Conservation (phyloP, 2,797 vertebrate genomes). For the Decapterus maruadsi region DNA sequence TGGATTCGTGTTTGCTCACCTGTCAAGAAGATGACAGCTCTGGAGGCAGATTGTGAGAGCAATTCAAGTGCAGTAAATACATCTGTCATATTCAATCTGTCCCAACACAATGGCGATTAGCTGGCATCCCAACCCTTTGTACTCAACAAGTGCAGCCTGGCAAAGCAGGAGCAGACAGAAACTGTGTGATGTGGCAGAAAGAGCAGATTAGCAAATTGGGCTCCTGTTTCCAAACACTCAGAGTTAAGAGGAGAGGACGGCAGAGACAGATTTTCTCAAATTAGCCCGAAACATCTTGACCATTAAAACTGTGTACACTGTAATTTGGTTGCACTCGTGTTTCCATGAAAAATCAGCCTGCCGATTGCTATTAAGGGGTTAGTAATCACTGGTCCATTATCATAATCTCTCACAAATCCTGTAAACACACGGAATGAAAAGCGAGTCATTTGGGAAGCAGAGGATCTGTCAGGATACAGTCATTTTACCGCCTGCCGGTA, state of each 20-base stretch:
- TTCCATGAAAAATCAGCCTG: not conserved
- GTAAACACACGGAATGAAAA: not conserved
- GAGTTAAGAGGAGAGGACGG: not conserved
- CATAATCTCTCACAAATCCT: constrained; percentile 37
- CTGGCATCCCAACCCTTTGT: constrained; percentile 10
- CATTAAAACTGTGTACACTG: not conserved
- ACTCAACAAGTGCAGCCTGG: constrained; percentile 26
- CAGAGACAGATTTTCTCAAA: constrained; percentile 20
- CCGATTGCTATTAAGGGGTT: constrained; percentile 32
- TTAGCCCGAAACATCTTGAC: constrained; percentile 8
- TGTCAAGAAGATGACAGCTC: constrained; percentile 43
- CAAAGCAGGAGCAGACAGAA: constrained; percentile 16
- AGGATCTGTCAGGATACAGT: constrained; percentile 1
- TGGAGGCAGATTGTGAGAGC: constrained; percentile 30
- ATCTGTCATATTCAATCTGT: constrained; percentile 48
- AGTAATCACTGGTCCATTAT: constrained; percentile 36
- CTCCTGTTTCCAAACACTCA: constrained; percentile 20
- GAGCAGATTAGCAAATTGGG: constrained; percentile 29
- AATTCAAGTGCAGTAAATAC: constrained; percentile 46
- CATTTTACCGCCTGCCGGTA: constrained; percentile 16
- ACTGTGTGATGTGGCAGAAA: not conserved
- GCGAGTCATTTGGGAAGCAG: not conserved
- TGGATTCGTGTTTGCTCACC: constrained; percentile 54
- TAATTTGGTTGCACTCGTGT: constrained; percentile 11
- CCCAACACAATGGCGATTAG: constrained; percentile 42